Evolutionary conservation across 2,888 invertebrate genomes (phyloP).

Genomic region (Globia sparganii): DNA sequence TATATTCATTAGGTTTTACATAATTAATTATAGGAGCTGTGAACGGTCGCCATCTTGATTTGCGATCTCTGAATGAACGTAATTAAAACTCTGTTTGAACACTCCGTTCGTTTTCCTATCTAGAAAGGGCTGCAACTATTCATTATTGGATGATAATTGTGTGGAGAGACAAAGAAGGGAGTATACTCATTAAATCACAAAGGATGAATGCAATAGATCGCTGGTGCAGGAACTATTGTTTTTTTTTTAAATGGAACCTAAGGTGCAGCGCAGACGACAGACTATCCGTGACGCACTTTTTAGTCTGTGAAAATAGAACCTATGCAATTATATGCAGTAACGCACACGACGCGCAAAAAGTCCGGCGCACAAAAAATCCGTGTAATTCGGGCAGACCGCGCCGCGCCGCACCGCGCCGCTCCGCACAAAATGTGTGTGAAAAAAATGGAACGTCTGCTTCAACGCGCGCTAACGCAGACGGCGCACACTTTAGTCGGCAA

Average conservation of each 20-base stretch:
- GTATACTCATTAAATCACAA: constrained; percentile 27
- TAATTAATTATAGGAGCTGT: constrained; percentile 33
- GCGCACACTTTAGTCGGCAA: too few relatives aligned
- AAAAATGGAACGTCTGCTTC: too few relatives aligned
- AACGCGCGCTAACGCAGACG: too few relatives aligned
- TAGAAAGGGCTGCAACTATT: constrained; percentile 22
- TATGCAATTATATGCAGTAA: too few relatives aligned
- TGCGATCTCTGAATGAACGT: constrained; percentile 38
- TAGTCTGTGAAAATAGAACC: too few relatives aligned
- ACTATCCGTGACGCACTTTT: too few relatives aligned
- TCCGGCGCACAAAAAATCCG: too few relatives aligned
- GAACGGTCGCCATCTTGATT: constrained; percentile 32
- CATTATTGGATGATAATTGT: neutral
- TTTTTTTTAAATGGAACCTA: neutral
- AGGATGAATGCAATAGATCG: constrained; percentile 1
- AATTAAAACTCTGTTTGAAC: constrained; percentile 52
- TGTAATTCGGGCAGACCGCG: too few relatives aligned
- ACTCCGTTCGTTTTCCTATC: constrained; percentile 15
- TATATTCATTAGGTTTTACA: constrained; percentile 26
- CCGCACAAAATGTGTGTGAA: too few relatives aligned
- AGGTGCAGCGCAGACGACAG: too few relatives aligned
- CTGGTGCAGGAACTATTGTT: constrained; percentile 7
- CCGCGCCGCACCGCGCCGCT: too few relatives aligned
- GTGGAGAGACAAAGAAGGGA: constrained; percentile 6
- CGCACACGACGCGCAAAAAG: too few relatives aligned